Percentiles rank a stretch among this genome's conserved stretches.
phyloP scores from a whole-genome alignment of 2,888 invertebrate genomes.

The Epinotia nisella region DNA sequence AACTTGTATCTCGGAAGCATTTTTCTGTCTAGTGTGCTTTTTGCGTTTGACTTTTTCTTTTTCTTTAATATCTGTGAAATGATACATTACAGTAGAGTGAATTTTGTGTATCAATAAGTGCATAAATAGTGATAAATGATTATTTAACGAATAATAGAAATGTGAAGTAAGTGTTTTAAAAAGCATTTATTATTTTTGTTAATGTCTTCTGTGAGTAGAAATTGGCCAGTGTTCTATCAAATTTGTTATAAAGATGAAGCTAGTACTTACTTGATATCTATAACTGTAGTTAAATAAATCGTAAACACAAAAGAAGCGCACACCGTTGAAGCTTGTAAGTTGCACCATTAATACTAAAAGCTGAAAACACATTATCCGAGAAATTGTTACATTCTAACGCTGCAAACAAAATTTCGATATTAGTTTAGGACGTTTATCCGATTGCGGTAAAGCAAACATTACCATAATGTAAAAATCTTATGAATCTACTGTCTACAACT shows the following conservation, averaged over 20 bases:
- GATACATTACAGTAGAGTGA: constrained; percentile 62
- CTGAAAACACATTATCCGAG: constrained; percentile 41
- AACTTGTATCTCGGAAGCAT: constrained; percentile 52
- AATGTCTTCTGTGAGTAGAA: constrained; percentile 44
- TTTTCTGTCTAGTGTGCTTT: constrained; percentile 67
- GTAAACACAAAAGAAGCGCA: constrained; percentile 49
- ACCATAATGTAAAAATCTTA: not conserved
- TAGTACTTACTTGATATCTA: constrained; percentile 47
- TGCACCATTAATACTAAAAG: constrained; percentile 52
- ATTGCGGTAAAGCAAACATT: constrained; percentile 1
- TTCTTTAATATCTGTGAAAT: constrained; percentile 78
- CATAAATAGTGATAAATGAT: constrained; percentile 1
- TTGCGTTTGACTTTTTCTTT: constrained; percentile 69
- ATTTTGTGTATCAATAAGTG: constrained; percentile 43
- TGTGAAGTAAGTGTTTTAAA: constrained; percentile 23
- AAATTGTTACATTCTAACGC: not conserved
- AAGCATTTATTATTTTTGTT: constrained; percentile 41
- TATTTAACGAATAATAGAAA: constrained; percentile 11
- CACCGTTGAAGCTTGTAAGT: constrained; percentile 57
- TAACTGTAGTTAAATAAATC: constrained; percentile 32
- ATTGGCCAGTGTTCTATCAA: constrained; percentile 24
- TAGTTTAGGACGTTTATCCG: not conserved
- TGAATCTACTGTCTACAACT: too few relatives aligned
- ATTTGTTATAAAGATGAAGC: constrained; percentile 23
- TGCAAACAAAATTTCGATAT: not conserved